These are phyloP conservation scores for Miltochrista miniata DNA, from an alignment of 2,888 invertebrate species.

Conservation along the genomic window DNA sequence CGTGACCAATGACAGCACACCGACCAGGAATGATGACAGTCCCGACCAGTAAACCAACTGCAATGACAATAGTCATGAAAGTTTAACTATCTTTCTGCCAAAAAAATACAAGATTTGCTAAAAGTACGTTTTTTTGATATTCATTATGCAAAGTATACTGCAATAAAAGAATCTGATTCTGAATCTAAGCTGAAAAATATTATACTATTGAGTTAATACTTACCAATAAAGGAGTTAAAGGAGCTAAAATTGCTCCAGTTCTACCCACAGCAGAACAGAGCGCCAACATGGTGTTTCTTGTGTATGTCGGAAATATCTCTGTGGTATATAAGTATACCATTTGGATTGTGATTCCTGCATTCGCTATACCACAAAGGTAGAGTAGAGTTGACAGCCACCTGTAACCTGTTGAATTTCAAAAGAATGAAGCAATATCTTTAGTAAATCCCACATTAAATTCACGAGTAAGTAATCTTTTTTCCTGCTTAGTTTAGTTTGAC, in stretches of 20 bases:
- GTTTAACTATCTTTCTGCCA: no score
- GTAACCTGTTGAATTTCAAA: not conserved
- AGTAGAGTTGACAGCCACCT: slow-evolving; percentile 1
- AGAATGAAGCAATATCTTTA: not conserved
- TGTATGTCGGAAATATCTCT: slow-evolving; percentile 14
- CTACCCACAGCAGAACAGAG: slow-evolving; percentile 10
- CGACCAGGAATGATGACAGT: slow-evolving; percentile 42
- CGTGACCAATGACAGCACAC: slow-evolving; percentile 37
- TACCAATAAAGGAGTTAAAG: slow-evolving; percentile 15
- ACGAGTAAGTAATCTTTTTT: no score
- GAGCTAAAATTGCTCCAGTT: slow-evolving; percentile 10
- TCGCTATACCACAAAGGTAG: not conserved
- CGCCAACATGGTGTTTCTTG: slow-evolving; percentile 12
- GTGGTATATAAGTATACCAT: slow-evolving; percentile 9
- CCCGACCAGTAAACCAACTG: slow-evolving; percentile 50
- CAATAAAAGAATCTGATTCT: no score
- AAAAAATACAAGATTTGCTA: no score
- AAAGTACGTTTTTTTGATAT: no score
- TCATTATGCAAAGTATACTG: no score
- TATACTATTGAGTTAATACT: not conserved
- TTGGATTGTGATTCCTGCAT: not conserved
- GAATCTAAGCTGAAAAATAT: no score
- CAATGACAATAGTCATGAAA: slow-evolving; percentile 22
- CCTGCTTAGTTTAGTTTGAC: no score
- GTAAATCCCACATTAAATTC: not conserved